These are phyloP conservation scores for Eidolon helvum DNA, from an alignment of 2,113 vertebrate genomes.

Conservation along the genomic window DNA sequence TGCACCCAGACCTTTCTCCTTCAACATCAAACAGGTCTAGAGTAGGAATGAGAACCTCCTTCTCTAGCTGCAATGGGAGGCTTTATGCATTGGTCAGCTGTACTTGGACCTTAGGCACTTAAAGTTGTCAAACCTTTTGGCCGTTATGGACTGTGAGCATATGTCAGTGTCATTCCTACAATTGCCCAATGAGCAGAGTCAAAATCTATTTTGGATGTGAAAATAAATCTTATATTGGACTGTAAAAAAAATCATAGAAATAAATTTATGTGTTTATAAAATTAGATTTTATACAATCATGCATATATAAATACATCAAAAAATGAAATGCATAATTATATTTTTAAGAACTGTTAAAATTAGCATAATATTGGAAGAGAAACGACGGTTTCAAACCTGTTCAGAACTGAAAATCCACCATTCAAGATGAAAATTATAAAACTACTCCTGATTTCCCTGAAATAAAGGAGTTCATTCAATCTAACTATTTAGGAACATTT, in stretches of 20 bases:
- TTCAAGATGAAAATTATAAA: not conserved
- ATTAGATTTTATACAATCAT: not conserved
- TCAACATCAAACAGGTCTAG: not conserved
- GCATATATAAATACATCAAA: not conserved
- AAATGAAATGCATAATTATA: not conserved
- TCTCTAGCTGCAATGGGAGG: not conserved
- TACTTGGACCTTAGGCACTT: not conserved
- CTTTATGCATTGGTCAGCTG: not conserved
- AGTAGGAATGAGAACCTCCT: not conserved
- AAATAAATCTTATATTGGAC: not conserved
- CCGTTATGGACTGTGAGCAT: not conserved
- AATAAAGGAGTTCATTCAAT: not conserved
- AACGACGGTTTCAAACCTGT: no score
- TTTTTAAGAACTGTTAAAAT: not conserved
- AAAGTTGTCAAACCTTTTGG: not conserved
- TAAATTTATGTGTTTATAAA: not conserved
- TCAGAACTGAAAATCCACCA: no score
- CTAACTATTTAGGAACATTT: not conserved
- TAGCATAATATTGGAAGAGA: not conserved
- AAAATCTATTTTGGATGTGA: not conserved
- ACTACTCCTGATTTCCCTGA: not conserved
- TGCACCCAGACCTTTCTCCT: not conserved
- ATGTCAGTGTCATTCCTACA: not conserved
- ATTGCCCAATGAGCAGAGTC: not conserved
- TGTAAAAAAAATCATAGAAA: not conserved